phyloP scores from a whole-genome alignment of 2,888 invertebrate genomes.

The Trisateles emortualis region DNA sequence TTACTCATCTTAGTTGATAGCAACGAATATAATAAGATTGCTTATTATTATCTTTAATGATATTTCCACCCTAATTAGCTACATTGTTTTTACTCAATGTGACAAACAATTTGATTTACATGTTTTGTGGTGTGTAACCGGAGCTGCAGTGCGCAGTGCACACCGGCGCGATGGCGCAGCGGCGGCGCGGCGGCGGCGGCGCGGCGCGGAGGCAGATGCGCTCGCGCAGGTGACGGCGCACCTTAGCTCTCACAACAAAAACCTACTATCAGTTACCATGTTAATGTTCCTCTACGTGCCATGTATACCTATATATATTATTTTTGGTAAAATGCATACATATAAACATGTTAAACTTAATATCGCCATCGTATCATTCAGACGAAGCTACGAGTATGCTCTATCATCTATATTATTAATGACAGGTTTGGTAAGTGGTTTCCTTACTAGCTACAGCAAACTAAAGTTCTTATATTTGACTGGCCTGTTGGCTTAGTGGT shows the following conservation, averaged over 20 bases:
- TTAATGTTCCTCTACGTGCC: conserved; percentile 6
- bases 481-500: too few species aligned
- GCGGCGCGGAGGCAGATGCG: conserved; percentile 44
- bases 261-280: conserved; percentile 42
- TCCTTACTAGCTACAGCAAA: too few species aligned
- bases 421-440: too few species aligned
- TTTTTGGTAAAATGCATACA: conserved; percentile 2
- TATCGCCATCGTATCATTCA: too few species aligned
- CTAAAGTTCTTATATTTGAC: too few species aligned
- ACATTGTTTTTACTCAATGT: conserved; percentile 5
- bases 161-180: conserved; percentile 55
- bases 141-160: conserved; percentile 3
- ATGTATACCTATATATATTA: conserved; percentile 4
- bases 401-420: too few species aligned
- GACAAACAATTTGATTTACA: conserved; percentile 41
- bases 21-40: too few species aligned
- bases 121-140: conserved; percentile 30
- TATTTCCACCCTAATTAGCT: background rate
- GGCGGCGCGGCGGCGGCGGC: conserved; percentile 26
- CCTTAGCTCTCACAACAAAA: conserved; percentile 38
- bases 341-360: too few species aligned
- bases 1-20: too few species aligned
- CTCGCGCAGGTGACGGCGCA: conserved; percentile 52
- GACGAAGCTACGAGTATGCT: too few species aligned
- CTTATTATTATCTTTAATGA: background rate